Percentiles rank a stretch among this genome's conserved stretches.
phyloP scores from a whole-genome alignment of 2,888 invertebrate species.

The Macropis europaea region DNA sequence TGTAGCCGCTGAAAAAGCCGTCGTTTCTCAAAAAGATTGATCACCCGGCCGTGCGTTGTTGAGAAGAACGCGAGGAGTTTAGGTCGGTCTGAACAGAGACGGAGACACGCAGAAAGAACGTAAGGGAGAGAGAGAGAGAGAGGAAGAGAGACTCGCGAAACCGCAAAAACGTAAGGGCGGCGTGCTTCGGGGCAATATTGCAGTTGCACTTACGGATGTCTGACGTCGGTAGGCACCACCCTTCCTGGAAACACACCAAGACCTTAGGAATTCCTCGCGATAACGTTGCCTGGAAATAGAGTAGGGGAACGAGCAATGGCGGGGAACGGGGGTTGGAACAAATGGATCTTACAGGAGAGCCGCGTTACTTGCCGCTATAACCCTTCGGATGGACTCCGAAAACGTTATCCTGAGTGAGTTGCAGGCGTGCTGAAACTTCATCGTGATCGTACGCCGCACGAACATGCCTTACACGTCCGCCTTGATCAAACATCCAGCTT shows the following conservation, averaged over 20 bases:
- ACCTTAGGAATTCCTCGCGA: conserved; percentile 39
- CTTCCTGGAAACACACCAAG: not conserved
- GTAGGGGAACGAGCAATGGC: conserved; percentile 28
- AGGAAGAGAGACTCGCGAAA: too few species aligned
- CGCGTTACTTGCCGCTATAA: conserved; percentile 33
- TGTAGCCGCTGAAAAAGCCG: too few species aligned
- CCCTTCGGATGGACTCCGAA: conserved; percentile 32
- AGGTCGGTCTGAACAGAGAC: too few species aligned
- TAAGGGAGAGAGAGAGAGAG: too few species aligned
- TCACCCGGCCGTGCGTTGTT: not conserved
- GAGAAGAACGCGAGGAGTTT: not conserved
- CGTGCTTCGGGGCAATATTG: conserved; percentile 50
- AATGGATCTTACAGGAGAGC: conserved; percentile 47
- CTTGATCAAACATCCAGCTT: too few species aligned
- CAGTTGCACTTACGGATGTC: conserved; percentile 47
- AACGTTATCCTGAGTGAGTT: conserved; percentile 49
- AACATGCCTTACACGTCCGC: too few species aligned
- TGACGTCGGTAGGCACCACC: conserved; percentile 21
- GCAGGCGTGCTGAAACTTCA: conserved; percentile 50
- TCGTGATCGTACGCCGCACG: conserved; percentile 45
- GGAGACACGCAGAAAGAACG: too few species aligned
- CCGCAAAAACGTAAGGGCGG: conserved; percentile 34
- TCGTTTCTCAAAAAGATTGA: not conserved
- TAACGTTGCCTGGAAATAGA: conserved; percentile 33
- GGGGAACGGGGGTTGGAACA: conserved; percentile 48